These are phyloP conservation scores for Dendrocincla tyrannina DNA, from an alignment of 2,797 vertebrate genomes.

Conservation along the genomic window DNA sequence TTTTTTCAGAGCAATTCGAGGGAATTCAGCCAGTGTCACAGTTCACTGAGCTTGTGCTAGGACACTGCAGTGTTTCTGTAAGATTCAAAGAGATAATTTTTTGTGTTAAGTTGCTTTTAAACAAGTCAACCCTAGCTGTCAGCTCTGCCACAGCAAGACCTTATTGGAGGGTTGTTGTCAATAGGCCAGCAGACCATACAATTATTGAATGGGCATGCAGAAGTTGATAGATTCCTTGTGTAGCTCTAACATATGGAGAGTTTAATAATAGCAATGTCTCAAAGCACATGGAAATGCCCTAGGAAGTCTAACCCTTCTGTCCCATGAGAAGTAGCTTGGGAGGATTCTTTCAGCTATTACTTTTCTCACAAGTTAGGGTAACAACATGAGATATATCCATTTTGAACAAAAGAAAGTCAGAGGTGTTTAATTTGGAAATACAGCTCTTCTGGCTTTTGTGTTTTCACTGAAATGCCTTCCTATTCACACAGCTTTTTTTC, in stretches of 20 bases:
- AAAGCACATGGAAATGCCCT: neutral
- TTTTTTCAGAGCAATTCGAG: neutral
- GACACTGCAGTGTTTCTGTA: neutral
- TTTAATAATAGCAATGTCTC: neutral
- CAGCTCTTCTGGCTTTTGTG: neutral
- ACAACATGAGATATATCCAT: neutral
- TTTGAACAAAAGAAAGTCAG: neutral
- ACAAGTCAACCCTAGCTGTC: neutral
- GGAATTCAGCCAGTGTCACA: neutral
- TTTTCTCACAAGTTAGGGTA: neutral
- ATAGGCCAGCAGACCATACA: neutral
- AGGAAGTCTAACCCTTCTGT: neutral
- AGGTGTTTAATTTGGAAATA: neutral
- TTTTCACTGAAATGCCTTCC: neutral
- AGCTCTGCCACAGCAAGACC: neutral
- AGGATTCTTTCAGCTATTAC: neutral
- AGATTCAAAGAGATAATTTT: neutral
- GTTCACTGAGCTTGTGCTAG: neutral
- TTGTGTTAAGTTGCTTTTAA: neutral
- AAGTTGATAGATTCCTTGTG: neutral
- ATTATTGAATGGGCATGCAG: neutral
- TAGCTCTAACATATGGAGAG: neutral
- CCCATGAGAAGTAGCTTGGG: neutral
- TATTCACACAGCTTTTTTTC: neutral
- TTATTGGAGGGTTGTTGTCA: neutral